These are phyloP conservation scores for Brachirus orientalis DNA, from an alignment of 2,113 vertebrate species.

Conservation along the genomic window DNA sequence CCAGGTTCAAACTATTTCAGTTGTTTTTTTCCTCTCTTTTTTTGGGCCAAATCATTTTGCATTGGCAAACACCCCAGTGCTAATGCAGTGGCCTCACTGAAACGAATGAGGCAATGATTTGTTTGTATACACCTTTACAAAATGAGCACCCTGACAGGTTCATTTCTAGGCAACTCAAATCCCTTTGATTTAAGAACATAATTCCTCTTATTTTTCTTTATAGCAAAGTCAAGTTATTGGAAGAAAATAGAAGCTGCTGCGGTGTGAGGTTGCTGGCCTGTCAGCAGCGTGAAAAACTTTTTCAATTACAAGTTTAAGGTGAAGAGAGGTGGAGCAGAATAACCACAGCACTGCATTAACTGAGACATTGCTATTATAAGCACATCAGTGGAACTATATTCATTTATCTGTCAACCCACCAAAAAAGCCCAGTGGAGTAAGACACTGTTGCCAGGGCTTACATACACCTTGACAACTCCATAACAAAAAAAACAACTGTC, in stretches of 20 bases:
- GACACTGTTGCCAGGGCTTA: constrained; percentile 14
- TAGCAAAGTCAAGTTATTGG: neutral
- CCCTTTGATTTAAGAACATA: neutral
- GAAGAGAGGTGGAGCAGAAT: constrained; percentile 35
- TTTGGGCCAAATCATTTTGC: neutral
- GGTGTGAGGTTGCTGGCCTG: neutral
- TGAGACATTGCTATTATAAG: constrained; percentile 45
- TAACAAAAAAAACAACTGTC: constrained; percentile 55
- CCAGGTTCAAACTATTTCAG: neutral
- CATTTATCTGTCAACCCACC: constrained; percentile 56
- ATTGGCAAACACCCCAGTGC: neutral
- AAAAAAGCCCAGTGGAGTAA: constrained; percentile 19
- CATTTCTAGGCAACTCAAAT: neutral
- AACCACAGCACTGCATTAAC: constrained; percentile 41
- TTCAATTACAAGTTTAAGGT: constrained; percentile 58
- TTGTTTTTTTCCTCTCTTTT: neutral
- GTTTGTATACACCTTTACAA: neutral
- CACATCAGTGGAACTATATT: constrained; percentile 45
- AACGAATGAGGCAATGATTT: constrained; percentile 13
- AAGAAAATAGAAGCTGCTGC: neutral
- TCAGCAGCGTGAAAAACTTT: constrained; percentile 43
- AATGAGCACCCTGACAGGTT: neutral
- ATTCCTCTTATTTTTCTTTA: neutral
- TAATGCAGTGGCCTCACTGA: neutral
- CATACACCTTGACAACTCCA: constrained; percentile 36